phyloP scores from a whole-genome alignment of 92 coral and sea anemone species.

The Paragorgia papillata region DNA sequence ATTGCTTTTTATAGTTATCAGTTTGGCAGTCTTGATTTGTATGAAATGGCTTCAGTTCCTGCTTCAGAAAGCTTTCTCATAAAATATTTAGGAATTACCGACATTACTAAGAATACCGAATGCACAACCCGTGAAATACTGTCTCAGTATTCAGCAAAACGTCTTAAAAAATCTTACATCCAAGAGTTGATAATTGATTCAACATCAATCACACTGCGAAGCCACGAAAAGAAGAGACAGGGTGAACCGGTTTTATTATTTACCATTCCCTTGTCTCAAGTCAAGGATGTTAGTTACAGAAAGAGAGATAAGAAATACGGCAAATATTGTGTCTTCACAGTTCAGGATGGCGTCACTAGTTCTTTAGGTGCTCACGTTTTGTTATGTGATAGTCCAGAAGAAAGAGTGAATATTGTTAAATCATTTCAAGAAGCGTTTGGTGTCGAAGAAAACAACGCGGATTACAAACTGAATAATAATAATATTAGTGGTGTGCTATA shows the following conservation, averaged over 20 bases:
- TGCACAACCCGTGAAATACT: slow-evolving; percentile 20
- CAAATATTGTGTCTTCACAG: background rate
- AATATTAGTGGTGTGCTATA: too few relatives aligned
- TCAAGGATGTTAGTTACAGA: slow-evolving; percentile 18
- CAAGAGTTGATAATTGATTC: slow-evolving; percentile 12
- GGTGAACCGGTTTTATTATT: background rate
- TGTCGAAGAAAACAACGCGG: background rate
- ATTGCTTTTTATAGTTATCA: too few relatives aligned
- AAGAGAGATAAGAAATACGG: slow-evolving; percentile 4
- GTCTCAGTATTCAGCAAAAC: background rate
- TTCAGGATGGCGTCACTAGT: background rate
- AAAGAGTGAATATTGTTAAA: background rate
- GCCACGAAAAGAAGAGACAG: background rate
- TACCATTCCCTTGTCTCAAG: background rate
- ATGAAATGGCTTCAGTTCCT: background rate
- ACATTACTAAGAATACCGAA: background rate
- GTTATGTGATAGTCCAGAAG: background rate
- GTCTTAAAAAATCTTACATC: background rate
- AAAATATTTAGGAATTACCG: slow-evolving; percentile 12
- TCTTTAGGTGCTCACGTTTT: slow-evolving; percentile 4
- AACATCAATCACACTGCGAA: background rate
- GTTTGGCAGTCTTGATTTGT: too few relatives aligned
- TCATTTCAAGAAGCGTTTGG: slow-evolving; percentile 2
- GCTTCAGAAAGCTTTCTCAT: slow-evolving; percentile 11
- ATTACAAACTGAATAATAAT: too few relatives aligned